phyloP scores from a whole-genome alignment of 2,113 vertebrate genomes.

The Notechis scutatus region DNA sequence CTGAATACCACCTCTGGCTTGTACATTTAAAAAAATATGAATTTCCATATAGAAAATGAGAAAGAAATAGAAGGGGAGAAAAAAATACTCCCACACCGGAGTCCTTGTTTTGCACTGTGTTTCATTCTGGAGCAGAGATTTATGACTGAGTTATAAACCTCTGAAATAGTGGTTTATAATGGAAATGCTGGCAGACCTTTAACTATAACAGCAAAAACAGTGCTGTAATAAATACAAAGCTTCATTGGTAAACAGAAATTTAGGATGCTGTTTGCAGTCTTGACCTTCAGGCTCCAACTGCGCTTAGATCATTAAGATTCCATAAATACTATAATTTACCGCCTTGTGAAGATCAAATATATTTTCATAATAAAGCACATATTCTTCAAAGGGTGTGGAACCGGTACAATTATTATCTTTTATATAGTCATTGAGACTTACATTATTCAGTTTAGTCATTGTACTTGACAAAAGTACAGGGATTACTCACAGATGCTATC shows the following conservation, averaged over 20 bases:
- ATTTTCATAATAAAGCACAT: slow-evolving; percentile 58
- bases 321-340: slow-evolving; percentile 73
- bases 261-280: slow-evolving; percentile 68
- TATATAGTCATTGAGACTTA: slow-evolving; percentile 49
- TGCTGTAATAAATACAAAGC: slow-evolving; percentile 69
- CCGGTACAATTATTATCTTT: slow-evolving; percentile 52
- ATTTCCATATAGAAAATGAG: slow-evolving; percentile 28
- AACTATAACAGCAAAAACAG: slow-evolving; percentile 55
- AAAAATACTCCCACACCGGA: slow-evolving; percentile 40
- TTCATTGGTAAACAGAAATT: slow-evolving; percentile 78
- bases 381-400: slow-evolving; percentile 37
- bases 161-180: slow-evolving; percentile 71
- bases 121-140: slow-evolving; percentile 57
- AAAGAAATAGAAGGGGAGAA: not conserved
- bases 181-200: slow-evolving; percentile 67
- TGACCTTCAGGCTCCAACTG: slow-evolving; percentile 79
- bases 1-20: not conserved
- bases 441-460: slow-evolving; percentile 51
- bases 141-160: slow-evolving; percentile 62
- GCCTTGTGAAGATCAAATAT: slow-evolving; percentile 61
- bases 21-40: slow-evolving; percentile 41
- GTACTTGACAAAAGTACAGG: slow-evolving; percentile 52
- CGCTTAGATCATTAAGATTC: slow-evolving; percentile 68
- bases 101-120: slow-evolving; percentile 56
- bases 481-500: slow-evolving; percentile 33